These are phyloP conservation scores for Asteroscopus sphinx DNA, from an alignment of 2,888 invertebrate genomes.

Conservation along the genomic window DNA sequence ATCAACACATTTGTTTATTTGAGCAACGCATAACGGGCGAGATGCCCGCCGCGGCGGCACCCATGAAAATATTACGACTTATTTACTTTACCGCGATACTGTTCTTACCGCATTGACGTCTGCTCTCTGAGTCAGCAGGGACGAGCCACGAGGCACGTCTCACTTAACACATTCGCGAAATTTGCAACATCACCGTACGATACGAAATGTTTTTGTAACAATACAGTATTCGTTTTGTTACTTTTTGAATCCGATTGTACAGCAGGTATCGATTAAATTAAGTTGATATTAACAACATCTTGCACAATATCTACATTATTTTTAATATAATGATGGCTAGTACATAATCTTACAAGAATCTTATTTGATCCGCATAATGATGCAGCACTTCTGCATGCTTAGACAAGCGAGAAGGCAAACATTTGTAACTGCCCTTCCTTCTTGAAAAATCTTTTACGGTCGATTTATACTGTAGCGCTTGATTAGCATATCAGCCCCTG, in stretches of 20 bases:
- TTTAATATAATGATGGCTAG: neutral
- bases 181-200: conserved; percentile 42
- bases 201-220: conserved; percentile 38
- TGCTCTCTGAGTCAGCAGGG: conserved; percentile 71
- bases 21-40: conserved; percentile 80
- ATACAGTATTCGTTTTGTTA: conserved; percentile 7
- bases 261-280: neutral
- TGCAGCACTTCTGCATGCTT: neutral
- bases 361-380: neutral
- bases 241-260: conserved; percentile 4
- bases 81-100: conserved; percentile 84
- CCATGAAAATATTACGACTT: conserved; percentile 87
- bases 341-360: neutral
- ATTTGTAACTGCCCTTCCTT: too few relatives aligned
- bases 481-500: too few relatives aligned
- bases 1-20: conserved; percentile 87
- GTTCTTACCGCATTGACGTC: conserved; percentile 81
- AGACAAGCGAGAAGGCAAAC: too few relatives aligned
- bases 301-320: neutral
- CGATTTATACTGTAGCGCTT: too few relatives aligned
- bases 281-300: neutral
- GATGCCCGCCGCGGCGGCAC: conserved; percentile 82
- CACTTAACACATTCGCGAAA: conserved; percentile 55
- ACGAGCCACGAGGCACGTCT: conserved; percentile 63
- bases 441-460: too few relatives aligned